Percentiles rank a stretch among this genome's conserved stretches.
phyloP scores from a whole-genome alignment of 2,113 vertebrate species.

The Kryptolebias marmoratus region DNA sequence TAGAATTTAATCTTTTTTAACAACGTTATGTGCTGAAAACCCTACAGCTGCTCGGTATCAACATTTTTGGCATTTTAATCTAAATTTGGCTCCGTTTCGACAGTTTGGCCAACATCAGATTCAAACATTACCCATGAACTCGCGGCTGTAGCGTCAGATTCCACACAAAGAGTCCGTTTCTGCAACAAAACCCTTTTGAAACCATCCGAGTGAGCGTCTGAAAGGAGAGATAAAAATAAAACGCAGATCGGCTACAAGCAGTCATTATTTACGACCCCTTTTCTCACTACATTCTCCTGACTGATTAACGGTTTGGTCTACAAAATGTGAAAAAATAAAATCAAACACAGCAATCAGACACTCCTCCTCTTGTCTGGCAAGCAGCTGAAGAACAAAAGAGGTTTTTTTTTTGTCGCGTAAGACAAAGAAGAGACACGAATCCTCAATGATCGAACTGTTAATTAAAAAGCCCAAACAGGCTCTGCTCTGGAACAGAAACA shows the following conservation, averaged over 20 bases:
- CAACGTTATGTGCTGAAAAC: no score
- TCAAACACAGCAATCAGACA: slow-evolving; percentile 1
- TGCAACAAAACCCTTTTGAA: slow-evolving; percentile 20
- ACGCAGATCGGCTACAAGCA: not conserved
- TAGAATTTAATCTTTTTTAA: not conserved
- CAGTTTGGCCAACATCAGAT: slow-evolving; percentile 31
- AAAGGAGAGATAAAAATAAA: slow-evolving; percentile 2
- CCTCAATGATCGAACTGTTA: not conserved
- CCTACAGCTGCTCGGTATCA: not conserved
- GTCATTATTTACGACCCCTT: not conserved
- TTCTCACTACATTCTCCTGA: not conserved
- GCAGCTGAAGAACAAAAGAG: not conserved
- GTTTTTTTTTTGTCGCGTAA: not conserved
- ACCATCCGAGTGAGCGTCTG: not conserved
- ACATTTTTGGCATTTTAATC: not conserved
- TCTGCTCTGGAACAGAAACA: not conserved
- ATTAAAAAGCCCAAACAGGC: slow-evolving; percentile 9
- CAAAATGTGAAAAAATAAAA: not conserved
- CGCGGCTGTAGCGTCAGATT: slow-evolving; percentile 21
- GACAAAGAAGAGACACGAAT: slow-evolving; percentile 4
- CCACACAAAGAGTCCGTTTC: slow-evolving; percentile 1
- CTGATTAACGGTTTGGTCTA: not conserved
- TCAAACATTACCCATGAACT: slow-evolving; percentile 41
- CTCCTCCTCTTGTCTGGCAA: not conserved
- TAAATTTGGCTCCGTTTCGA: not conserved